These are phyloP conservation scores for Crocidura indochinensis DNA, from an alignment of 2,797 vertebrate species.

Conservation along the genomic window DNA sequence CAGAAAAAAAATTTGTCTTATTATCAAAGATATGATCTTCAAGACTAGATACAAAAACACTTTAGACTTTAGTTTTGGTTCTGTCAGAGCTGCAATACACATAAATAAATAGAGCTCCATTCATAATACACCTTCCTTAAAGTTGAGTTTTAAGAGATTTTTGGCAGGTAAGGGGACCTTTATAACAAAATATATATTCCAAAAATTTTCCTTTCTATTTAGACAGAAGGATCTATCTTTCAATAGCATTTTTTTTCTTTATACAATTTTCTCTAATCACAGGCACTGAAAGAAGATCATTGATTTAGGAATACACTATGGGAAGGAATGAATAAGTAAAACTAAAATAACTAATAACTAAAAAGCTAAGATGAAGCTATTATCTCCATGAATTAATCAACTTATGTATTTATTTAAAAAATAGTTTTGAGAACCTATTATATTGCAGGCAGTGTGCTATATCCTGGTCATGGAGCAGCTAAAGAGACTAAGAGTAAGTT, in stretches of 20 bases:
- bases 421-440: background rate
- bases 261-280: background rate
- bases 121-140: too few relatives aligned
- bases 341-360: background rate
- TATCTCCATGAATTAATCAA: conserved; percentile 12
- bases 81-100: too few relatives aligned
- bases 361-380: conserved; percentile 4
- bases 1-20: too few relatives aligned
- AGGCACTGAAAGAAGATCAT: background rate
- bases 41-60: too few relatives aligned
- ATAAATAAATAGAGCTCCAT: too few relatives aligned
- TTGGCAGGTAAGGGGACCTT: background rate
- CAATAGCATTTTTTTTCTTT: conserved; percentile 6
- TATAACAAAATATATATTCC: conserved; percentile 7
- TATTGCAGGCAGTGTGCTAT: background rate
- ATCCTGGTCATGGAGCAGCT: background rate
- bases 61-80: too few relatives aligned
- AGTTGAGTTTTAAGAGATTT: too few relatives aligned
- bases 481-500: background rate
- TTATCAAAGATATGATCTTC: too few relatives aligned
- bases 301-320: background rate
- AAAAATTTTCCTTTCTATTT: conserved; percentile 50
- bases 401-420: conserved; percentile 28
- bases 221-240: conserved; percentile 25
- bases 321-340: background rate